Conservation (phyloP, 2,797 vertebrate genomes). For the Cyclura pinguis region DNA sequence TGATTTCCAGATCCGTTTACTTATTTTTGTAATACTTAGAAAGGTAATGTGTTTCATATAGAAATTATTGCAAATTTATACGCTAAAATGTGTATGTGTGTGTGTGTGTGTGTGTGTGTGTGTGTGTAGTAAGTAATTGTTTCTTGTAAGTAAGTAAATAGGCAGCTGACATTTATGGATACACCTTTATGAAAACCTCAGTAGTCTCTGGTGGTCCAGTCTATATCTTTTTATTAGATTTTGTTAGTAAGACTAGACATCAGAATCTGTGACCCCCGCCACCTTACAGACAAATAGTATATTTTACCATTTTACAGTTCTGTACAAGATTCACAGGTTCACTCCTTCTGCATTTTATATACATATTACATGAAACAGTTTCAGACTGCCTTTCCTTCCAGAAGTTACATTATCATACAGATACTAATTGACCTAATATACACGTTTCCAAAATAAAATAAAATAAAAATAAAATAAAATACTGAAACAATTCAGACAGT, state of each 20-base stretch:
- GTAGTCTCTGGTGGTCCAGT: background rate
- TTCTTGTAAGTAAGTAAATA: background rate
- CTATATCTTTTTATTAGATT: background rate
- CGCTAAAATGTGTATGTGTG: background rate
- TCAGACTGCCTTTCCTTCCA: background rate
- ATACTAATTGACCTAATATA: background rate
- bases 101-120: too few relatives aligned
- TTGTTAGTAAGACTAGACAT: background rate
- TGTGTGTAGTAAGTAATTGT: too few relatives aligned
- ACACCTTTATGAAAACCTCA: background rate
- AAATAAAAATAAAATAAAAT: background rate
- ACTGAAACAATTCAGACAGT: background rate
- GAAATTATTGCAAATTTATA: background rate
- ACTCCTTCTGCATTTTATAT: background rate
- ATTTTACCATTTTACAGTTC: background rate
- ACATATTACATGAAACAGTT: background rate
- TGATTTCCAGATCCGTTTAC: background rate
- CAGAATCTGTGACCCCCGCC: background rate
- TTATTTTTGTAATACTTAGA: background rate
- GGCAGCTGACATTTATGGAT: background rate
- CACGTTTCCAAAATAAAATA: background rate
- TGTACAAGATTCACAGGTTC: background rate
- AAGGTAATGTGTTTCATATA: background rate
- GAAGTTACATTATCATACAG: background rate
- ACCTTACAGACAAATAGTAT: background rate